Base-by-base conservation (phyloP, 2,888 invertebrate species). In the Xylota segnis region DNA sequence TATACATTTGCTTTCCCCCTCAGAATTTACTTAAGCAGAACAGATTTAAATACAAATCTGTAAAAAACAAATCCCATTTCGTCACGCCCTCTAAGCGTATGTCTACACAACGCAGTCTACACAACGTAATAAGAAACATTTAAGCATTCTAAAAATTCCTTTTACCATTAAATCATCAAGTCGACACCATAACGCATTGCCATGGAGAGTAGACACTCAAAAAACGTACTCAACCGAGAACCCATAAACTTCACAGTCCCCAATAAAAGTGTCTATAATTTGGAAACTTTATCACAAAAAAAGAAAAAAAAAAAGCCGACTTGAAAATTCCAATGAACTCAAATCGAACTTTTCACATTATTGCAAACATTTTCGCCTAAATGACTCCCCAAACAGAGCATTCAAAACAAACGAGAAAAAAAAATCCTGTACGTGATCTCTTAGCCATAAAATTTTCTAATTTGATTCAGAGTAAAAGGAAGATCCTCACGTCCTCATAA, bases 341-440 rank as follows among this genome's bases (percentile, higher is more conserved):
- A 43, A 66, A 75, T 75, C 66, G 72, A 83, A 83, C 59, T 83
- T 83, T 83, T 72, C 61, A 78, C 78, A 78, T 77, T 78, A 83
- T 78, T 72, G 45, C 9, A 45, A 71, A 71, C 43, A 59, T 77
- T 77, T 50, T 61, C 45, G 16, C 29, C 34, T 16, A 59, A 68
- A 72, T 47, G 66, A 66, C 54, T 68, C 72, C 45, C 54, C 18
- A 66, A 77, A 61, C 14, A 34, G 65, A 65, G 34, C 76, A 71
- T 71, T 72, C 54, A 66, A 65, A 65, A 59, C 10, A 43, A 50
- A 52, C 65, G 58, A 43, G 40, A 79, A 43, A 43, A 43, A 43
- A 43, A 43, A 14, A 43, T 14, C 5, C 18, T 47, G 50, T 68
- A 68, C 59, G 59, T 77, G 77, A 83, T 83, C 65, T 71, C 45